These are phyloP conservation scores for Alloplasta piceator DNA, from an alignment of 2,888 invertebrate species.

Conservation along the genomic window DNA sequence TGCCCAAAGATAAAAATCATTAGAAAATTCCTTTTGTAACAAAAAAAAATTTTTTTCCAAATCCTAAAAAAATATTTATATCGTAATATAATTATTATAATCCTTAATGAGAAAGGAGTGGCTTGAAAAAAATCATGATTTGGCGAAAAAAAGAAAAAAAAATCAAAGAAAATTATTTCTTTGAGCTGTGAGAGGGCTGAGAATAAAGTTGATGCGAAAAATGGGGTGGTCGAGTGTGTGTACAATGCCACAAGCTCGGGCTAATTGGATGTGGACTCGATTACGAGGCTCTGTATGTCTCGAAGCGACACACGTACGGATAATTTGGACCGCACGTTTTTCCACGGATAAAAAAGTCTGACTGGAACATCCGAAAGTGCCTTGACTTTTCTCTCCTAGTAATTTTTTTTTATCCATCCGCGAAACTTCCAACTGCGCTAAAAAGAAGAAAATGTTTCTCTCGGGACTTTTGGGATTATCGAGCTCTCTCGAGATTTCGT, in stretches of 20 bases:
- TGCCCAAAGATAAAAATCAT: not conserved
- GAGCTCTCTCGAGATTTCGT: slow-evolving; percentile 8
- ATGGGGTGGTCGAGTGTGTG: slow-evolving; percentile 61
- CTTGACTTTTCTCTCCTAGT: slow-evolving; percentile 16
- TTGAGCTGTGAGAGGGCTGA: not conserved
- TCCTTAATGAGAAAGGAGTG: not conserved
- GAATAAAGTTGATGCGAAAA: slow-evolving; percentile 33
- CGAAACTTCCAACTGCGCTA: slow-evolving; percentile 58
- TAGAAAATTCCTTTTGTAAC: too few relatives aligned
- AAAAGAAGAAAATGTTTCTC: slow-evolving; percentile 62
- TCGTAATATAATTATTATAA: not conserved
- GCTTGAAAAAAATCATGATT: not conserved
- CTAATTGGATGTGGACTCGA: slow-evolving; percentile 81
- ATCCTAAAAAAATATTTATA: not conserved
- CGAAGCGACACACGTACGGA: slow-evolving; percentile 77
- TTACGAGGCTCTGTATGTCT: slow-evolving; percentile 77
- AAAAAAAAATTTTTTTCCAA: too few relatives aligned
- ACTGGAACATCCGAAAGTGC: slow-evolving; percentile 18
- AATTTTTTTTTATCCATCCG: slow-evolving; percentile 10
- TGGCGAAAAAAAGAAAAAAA: not conserved
- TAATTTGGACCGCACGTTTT: slow-evolving; percentile 52
- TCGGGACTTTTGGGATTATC: slow-evolving; percentile 32
- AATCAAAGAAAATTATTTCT: not conserved
- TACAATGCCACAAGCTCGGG: slow-evolving; percentile 67
- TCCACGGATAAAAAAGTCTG: not conserved